Base-by-base conservation (phyloP, 2,797 vertebrate species). In the Dermochelys coriacea region DNA sequence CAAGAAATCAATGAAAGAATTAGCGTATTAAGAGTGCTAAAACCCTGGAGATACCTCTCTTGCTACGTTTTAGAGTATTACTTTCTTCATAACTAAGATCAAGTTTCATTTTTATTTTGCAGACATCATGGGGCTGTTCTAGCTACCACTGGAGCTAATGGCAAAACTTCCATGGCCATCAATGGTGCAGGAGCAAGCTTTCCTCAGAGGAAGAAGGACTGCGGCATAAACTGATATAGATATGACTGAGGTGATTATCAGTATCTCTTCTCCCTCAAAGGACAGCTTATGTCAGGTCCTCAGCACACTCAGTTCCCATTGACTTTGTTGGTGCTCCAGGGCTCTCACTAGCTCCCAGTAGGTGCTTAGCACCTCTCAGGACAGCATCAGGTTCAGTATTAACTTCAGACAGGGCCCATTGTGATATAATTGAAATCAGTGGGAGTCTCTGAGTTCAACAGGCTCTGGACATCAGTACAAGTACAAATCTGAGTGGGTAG, bases 1-100 rank as follows among this genome's bases (percentile, higher is more conserved):
- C 31, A 93, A 87, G 5, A 10, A 90, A 90, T 94, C 87, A 93
- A 57, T 90, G 45, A 77, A 29, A 89, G 82, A 74, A 91, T 88
- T 85, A 90, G 21, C 50, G 86, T 91, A 78, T 84, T 84, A 91
- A 91, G 74, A 52, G 64, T 86, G 88, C 21, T 85, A 71, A 90
- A 45, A 59, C 18, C 16, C 45, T 27, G 37, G 37, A 82, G 87
- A 61, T 55, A 71, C 79, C 11, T 2, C 1, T 71, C 34, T 92
- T 93, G 61, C 49, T 64, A 15, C 71, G n/a, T 74, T 19, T 88
- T 57, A n/a, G 10, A 82, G 2, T 54, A 74, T 84, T 71, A 79
- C 75, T 88, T 85, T 90, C 8, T 55, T 77, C 29, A 75, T 9
- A 93, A 54, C 4, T 16, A 80, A 34, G 2, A 4, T 2, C 88